Conservation (phyloP, 1,140 invertebrate genomes). For the Zaprionus capensis region DNA sequence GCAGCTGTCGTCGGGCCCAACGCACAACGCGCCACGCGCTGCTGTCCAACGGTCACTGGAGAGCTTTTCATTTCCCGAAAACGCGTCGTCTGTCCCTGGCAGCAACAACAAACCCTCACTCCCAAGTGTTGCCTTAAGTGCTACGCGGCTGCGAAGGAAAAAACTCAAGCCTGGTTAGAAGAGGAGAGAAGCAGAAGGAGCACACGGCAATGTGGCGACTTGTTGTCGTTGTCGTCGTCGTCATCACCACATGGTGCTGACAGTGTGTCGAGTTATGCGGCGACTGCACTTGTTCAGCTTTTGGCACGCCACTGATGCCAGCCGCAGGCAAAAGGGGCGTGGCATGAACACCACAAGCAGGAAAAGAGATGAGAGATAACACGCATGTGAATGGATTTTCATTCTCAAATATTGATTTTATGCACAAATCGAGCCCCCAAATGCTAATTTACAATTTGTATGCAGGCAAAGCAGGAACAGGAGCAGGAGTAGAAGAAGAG, state of each 20-base stretch:
- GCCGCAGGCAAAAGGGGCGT: conserved; percentile 16
- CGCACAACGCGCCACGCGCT: conserved; percentile 29
- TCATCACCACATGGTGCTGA: conserved; percentile 42
- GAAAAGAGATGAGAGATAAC: background rate
- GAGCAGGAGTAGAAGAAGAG: background rate
- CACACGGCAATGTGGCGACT: conserved; percentile 10
- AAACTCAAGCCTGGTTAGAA: background rate
- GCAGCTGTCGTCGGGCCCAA: conserved; percentile 36
- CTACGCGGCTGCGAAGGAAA: conserved; percentile 24
- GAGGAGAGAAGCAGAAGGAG: background rate
- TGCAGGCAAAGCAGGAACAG: conserved; percentile 22
- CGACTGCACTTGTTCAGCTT: conserved; percentile 59
- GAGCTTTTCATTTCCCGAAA: conserved; percentile 23
- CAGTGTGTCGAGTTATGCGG: conserved; percentile 51
- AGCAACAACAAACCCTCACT: background rate
- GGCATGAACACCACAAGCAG: background rate
- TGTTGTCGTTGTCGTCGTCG: background rate
- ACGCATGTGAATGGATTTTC: conserved; percentile 19
- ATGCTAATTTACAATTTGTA: conserved; percentile 67
- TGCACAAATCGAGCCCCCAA: conserved; percentile 19
- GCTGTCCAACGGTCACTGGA: conserved; percentile 20
- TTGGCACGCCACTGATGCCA: conserved; percentile 51
- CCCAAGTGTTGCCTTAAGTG: conserved; percentile 28
- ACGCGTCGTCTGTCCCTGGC: conserved; percentile 25
- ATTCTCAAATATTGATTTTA: conserved; percentile 60